A percentile compares a stretch with the other conserved stretches of the same genome.
Conservation (phyloP, 2,888 invertebrate species). For the Seladonia tumulorum region DNA sequence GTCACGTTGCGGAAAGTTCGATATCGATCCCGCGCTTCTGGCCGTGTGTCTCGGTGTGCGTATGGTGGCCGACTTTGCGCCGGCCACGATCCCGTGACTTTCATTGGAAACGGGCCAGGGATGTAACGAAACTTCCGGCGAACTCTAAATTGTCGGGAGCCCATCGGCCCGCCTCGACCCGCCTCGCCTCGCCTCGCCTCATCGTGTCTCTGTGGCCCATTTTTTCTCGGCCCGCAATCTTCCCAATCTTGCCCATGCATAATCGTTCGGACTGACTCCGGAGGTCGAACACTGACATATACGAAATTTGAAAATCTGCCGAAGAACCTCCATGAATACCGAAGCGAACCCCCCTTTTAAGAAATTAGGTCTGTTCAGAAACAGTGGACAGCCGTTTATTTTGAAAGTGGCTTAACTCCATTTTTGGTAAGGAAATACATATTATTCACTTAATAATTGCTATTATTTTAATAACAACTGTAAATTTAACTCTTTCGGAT, state of each 20-base stretch:
- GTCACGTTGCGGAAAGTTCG: conserved; percentile 66
- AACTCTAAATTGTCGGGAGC: conserved; percentile 9
- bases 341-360: neutral
- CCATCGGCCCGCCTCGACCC: neutral
- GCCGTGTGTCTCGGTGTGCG: conserved; percentile 5
- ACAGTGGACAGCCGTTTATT: too few relatives aligned
- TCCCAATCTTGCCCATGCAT: neutral
- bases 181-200: neutral
- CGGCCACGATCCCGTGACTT: conserved; percentile 32
- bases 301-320: neutral
- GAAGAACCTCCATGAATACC: neutral
- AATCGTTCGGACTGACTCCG: neutral
- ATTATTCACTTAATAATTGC: too few relatives aligned
- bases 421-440: too few relatives aligned
- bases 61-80: conserved; percentile 16
- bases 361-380: too few relatives aligned
- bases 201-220: neutral
- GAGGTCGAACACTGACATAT: neutral
- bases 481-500: too few relatives aligned
- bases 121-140: conserved; percentile 18
- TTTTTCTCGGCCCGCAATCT: neutral
- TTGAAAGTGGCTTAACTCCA: too few relatives aligned
- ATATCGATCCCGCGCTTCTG: conserved; percentile 51
- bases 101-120: conserved; percentile 40
- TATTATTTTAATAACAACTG: too few relatives aligned